Percentiles rank a stretch among this genome's conserved stretches.
These are phyloP conservation scores for Magallana nippona DNA, from an alignment of 2,888 invertebrate species.

Conservation along the genomic window DNA sequence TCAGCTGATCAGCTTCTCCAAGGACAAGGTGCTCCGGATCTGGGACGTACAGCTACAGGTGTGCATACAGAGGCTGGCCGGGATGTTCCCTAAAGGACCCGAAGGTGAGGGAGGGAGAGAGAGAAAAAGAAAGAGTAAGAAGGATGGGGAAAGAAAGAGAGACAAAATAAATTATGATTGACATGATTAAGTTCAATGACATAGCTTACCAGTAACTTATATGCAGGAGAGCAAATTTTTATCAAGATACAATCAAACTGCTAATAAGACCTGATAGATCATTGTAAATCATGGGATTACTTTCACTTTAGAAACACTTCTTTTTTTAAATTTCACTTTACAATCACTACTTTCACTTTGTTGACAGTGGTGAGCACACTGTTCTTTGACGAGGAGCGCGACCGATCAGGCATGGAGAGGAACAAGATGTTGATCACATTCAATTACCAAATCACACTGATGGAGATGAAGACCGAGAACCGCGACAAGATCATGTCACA, in stretches of 20 bases:
- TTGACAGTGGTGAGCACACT: slow-evolving; percentile 73
- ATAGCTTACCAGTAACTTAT: too few relatives aligned
- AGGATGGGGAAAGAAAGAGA: too few relatives aligned
- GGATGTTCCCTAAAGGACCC: slow-evolving; percentile 79
- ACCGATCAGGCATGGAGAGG: slow-evolving; percentile 66
- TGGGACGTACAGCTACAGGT: slow-evolving; percentile 81
- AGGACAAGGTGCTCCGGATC: slow-evolving; percentile 79
- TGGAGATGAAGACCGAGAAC: slow-evolving; percentile 79
- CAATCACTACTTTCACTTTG: slow-evolving; percentile 2
- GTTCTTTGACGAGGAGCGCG: slow-evolving; percentile 77
- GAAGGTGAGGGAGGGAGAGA: slow-evolving; percentile 72
- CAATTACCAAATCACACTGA: slow-evolving; percentile 77
- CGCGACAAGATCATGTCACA: slow-evolving; percentile 78
- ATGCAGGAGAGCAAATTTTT: too few relatives aligned
- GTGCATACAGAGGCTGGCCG: slow-evolving; percentile 79
- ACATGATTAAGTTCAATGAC: too few relatives aligned
- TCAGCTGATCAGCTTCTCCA: slow-evolving; percentile 80
- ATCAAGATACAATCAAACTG: too few relatives aligned
- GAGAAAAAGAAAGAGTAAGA: background rate
- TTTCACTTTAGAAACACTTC: too few relatives aligned
- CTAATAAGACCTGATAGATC: too few relatives aligned
- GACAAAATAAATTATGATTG: too few relatives aligned
- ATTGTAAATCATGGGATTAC: too few relatives aligned
- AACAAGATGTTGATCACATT: slow-evolving; percentile 79
- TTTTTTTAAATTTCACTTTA: too few relatives aligned